These are phyloP conservation scores for Fistularia tabacaria DNA, from an alignment of 2,797 vertebrate genomes.

Conservation along the genomic window DNA sequence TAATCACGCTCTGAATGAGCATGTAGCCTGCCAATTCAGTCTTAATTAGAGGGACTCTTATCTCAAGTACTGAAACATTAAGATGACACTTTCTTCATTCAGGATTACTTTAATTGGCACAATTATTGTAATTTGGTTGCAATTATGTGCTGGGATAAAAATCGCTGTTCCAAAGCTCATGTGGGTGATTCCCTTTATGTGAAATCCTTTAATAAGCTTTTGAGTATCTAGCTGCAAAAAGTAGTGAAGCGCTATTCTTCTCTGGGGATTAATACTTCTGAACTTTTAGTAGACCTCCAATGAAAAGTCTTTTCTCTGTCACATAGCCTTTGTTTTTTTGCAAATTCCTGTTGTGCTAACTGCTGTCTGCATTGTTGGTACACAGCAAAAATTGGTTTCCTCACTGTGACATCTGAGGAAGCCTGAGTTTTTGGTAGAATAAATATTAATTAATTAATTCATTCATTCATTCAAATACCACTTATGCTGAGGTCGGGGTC, in stretches of 20 bases:
- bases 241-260: conserved; percentile 70
- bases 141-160: conserved; percentile 95
- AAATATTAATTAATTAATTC: no score
- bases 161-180: conserved; percentile 84
- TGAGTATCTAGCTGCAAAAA: conserved; percentile 76
- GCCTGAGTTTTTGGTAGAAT: conserved; percentile 2
- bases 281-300: conserved; percentile 59
- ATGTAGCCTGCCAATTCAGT: conserved; percentile 85
- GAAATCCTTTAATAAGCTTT: conserved; percentile 84
- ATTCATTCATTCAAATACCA: no score
- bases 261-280: conserved; percentile 65
- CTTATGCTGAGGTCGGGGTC: no score
- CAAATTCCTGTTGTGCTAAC: conserved; percentile 39
- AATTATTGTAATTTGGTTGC: conserved; percentile 99
- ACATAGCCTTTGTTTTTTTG: conserved; percentile 27
- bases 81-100: conserved; percentile 97
- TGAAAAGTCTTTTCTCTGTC: conserved; percentile 61
- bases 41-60: conserved; percentile 93
- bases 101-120: conserved; percentile 99
- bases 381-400: conserved; percentile 15
- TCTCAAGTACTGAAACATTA: conserved; percentile 92
- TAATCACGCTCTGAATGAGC: conserved; percentile 91
- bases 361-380: conserved; percentile 41
- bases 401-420: conserved; percentile 30
- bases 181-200: conserved; percentile 81